Conservation (phyloP, 1,140 invertebrate genomes). For the Leptinotarsa defecta region DNA sequence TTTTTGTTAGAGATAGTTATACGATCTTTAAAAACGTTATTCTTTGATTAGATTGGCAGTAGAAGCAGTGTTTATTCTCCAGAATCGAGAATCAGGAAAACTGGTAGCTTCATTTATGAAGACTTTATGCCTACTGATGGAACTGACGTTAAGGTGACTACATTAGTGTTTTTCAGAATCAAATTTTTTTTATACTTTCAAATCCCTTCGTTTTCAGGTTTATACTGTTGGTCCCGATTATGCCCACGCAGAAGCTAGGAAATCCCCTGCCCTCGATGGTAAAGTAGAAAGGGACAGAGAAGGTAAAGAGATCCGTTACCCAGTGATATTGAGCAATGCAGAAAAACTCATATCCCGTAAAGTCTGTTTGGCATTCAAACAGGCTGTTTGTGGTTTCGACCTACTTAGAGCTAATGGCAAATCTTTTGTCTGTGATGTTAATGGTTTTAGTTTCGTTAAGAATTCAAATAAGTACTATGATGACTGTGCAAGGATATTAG, state of each 20-base stretch:
- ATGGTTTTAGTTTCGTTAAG: slow-evolving; percentile 99
- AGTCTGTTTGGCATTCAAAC: slow-evolving; percentile 97
- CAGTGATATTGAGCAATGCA: slow-evolving; percentile 94
- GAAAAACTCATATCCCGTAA: slow-evolving; percentile 99
- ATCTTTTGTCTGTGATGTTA: slow-evolving; percentile 99
- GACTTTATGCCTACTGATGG: slow-evolving; percentile 99
- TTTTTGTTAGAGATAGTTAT: not conserved
- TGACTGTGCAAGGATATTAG: slow-evolving; percentile 97
- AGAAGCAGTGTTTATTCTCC: slow-evolving; percentile 97
- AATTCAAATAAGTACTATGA: slow-evolving; percentile 99
- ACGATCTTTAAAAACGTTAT: not conserved
- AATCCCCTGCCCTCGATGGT: slow-evolving; percentile 96
- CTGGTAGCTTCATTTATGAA: slow-evolving; percentile 99
- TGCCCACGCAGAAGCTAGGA: slow-evolving; percentile 97
- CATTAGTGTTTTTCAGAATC: no score
- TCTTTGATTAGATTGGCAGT: slow-evolving; percentile 83
- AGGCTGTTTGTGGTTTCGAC: slow-evolving; percentile 99
- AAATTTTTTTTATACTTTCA: not conserved
- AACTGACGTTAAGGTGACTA: slow-evolving; percentile 79
- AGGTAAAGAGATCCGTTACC: slow-evolving; percentile 98
- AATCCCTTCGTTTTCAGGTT: slow-evolving; percentile 60
- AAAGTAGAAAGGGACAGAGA: slow-evolving; percentile 98
- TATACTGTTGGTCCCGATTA: slow-evolving; percentile 98
- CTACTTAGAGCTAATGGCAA: slow-evolving; percentile 79
- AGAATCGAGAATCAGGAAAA: slow-evolving; percentile 93